phyloP scores from a whole-genome alignment of 1,140 invertebrate genomes.

The Dermatophagoides farinae region DNA sequence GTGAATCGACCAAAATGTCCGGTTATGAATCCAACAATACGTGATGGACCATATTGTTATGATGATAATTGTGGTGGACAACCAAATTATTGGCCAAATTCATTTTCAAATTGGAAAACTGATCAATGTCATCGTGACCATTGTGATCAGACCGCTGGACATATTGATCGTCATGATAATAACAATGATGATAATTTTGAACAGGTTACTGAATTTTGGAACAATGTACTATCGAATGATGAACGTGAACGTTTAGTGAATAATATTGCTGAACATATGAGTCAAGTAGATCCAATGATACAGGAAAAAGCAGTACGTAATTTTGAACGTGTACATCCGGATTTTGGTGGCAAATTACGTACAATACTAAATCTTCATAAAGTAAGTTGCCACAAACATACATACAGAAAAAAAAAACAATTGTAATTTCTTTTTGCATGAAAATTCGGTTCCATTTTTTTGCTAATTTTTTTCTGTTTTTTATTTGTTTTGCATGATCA shows the following conservation, averaged over 20 bases:
- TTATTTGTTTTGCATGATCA: not conserved
- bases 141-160: conserved; percentile 8
- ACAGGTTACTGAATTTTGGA: conserved; percentile 61
- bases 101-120: conserved; percentile 6
- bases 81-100: conserved; percentile 17
- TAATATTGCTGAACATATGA: conserved; percentile 58
- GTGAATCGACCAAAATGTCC: conserved; percentile 71
- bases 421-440: not conserved
- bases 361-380: not conserved
- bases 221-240: conserved; percentile 42
- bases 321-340: conserved; percentile 28
- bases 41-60: conserved; percentile 48
- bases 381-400: too few relatives aligned
- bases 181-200: conserved; percentile 64
- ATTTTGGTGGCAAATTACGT: conserved; percentile 23
- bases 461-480: not conserved
- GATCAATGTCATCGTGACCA: conserved; percentile 15
- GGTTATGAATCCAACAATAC: conserved; percentile 49
- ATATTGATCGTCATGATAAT: conserved; percentile 44
- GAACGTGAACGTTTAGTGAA: conserved; percentile 46
- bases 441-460: not conserved
- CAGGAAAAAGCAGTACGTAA: conserved; percentile 35
- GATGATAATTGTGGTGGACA: conserved; percentile 19
- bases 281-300: conserved; percentile 58
- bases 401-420: not conserved